phyloP scores from a whole-genome alignment of 2,797 vertebrate species.

The Sebastolobus altivelis region DNA sequence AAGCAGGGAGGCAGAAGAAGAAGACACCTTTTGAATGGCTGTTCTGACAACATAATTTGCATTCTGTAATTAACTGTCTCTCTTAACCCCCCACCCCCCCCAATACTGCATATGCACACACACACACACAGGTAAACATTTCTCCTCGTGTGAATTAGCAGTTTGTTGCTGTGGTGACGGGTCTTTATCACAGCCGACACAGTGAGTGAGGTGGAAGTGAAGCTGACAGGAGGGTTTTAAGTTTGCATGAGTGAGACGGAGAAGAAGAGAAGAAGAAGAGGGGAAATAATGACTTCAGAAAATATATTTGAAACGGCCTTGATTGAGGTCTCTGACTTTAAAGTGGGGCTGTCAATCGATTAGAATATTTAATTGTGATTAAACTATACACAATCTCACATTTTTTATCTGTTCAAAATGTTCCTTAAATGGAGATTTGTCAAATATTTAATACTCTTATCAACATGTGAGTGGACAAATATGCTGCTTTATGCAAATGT shows the following conservation, averaged over 20 bases:
- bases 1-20: slow-evolving; percentile 63
- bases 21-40: slow-evolving; percentile 74
- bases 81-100: slow-evolving; percentile 30
- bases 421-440: accelerated
- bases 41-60: slow-evolving; percentile 85
- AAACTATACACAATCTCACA: no score
- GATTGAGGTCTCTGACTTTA: neutral
- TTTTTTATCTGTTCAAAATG: no score
- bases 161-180: slow-evolving; percentile 78
- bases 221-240: slow-evolving; percentile 25
- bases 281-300: slow-evolving; percentile 20
- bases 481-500: no score
- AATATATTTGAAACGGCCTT: slow-evolving; percentile 1
- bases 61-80: slow-evolving; percentile 86
- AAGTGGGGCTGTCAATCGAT: no score
- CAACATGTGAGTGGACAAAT: no score
- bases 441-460: no score
- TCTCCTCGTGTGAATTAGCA: slow-evolving; percentile 70
- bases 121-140: slow-evolving; percentile 70
- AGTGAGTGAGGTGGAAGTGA: slow-evolving; percentile 59
- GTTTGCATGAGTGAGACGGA: slow-evolving; percentile 8
- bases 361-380: no score
- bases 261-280: neutral
- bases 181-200: slow-evolving; percentile 78
- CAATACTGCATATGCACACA: neutral